Percentiles rank a stretch among this genome's conserved stretches.
Conservation (phyloP, 2,797 vertebrate genomes). For the Gymnodraco acuticeps region DNA sequence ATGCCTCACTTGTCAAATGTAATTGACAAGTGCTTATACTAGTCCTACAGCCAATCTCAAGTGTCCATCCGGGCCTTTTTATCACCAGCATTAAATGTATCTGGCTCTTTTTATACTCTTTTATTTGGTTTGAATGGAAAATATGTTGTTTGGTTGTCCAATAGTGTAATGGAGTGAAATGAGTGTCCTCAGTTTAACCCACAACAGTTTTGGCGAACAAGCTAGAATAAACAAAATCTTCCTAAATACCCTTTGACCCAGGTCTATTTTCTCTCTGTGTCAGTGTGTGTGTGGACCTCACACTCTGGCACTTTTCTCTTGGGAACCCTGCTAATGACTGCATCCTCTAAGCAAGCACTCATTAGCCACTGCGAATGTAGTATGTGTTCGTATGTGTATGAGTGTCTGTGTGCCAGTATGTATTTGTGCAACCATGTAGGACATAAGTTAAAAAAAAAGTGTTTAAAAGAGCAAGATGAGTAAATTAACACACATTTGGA, state of each 20-base stretch:
- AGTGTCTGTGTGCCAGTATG: conserved; percentile 18
- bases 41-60: neutral
- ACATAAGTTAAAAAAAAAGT: conserved; percentile 33
- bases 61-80: neutral
- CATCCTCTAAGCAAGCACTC: conserved; percentile 45
- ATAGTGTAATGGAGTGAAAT: conserved; percentile 3
- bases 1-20: neutral
- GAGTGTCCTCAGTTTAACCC: conserved; percentile 43
- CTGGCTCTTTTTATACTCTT: neutral
- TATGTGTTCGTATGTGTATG: conserved; percentile 16
- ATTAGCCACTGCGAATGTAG: conserved; percentile 54
- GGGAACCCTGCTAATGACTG: conserved; percentile 69
- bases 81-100: neutral
- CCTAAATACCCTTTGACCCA: conserved; percentile 49
- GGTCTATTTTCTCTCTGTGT: conserved; percentile 15
- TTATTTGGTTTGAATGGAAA: neutral
- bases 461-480: conserved; percentile 18
- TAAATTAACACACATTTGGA: conserved; percentile 20
- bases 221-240: conserved; percentile 43
- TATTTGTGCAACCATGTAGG: conserved; percentile 34
- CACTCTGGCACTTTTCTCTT: conserved; percentile 51
- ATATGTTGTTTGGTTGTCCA: conserved; percentile 10
- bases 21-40: neutral
- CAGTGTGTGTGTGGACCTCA: conserved; percentile 28
- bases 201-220: conserved; percentile 17